Evolutionary conservation across 2,797 vertebrate genomes (phyloP), one percentile per base, ranked within the genome.

Genomic region (Brachyrhaphis roseni): DNA sequence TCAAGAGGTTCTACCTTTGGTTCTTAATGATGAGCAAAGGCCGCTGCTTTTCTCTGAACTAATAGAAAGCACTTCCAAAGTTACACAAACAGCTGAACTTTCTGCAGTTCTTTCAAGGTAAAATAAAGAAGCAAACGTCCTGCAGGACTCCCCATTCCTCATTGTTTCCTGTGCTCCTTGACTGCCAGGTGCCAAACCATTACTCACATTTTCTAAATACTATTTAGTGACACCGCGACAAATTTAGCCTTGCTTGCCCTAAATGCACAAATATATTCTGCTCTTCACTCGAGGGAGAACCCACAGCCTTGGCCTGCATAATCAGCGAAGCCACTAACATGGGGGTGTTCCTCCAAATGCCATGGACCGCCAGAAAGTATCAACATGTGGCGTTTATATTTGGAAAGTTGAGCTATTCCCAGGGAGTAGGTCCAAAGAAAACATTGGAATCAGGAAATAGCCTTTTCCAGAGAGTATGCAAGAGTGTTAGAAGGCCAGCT

Each of bases 361-460:
- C 89, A 78, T 36, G 8, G 4, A 85, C 81, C 79, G 90, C 89
- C 85, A 91, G 84, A 89, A 91, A 64, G 55, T 66, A 88, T 88
- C 81, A 88, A 88, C 91, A 91, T 91, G 90, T 93, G 91, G 89
- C 86, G 82, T 88, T 91, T 95, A 95, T 89, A 94, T 94, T 93
- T 93, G 93, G 93, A 95, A 94, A 92, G 87, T 86, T 89, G 86
- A 88, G 80, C 87, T 88, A 91, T 92, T 92, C 87, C 87, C 88
- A 87, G 81, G 82, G 86, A 93, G 83, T 80, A 78, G 59, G 62
- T 91, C 92, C 90, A 91, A 92, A 83, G 78, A 91, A 91, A 93
- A 90, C 82, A 91, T 64, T 31, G 64, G 85, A 89, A 92, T 81
- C 84, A 92, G 92, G 92, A 94, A 91, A 90, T 84, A 85, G 83